Evolutionary conservation across 2,113 vertebrate species (phyloP).

Genomic region (Macrotis lagotis): DNA sequence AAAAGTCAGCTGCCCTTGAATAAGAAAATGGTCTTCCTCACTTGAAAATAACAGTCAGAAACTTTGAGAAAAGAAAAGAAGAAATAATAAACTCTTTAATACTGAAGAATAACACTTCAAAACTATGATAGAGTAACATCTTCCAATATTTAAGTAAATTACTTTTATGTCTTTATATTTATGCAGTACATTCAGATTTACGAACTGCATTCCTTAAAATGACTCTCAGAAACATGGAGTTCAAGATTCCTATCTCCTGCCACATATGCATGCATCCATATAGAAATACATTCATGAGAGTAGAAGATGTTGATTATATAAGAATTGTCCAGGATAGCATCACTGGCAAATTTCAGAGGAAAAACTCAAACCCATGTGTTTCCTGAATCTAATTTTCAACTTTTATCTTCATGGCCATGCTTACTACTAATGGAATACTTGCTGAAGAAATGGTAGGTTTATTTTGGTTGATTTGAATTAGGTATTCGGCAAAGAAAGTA

Average conservation of each 20-base stretch:
- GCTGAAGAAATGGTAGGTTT: background rate
- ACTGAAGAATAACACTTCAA: background rate
- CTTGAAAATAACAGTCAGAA: background rate
- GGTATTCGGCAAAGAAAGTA: background rate
- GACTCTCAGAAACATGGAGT: background rate
- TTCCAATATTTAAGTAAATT: background rate
- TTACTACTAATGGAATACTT: background rate
- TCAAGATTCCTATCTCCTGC: background rate
- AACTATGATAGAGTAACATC: background rate
- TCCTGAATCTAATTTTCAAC: background rate
- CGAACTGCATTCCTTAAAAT: background rate
- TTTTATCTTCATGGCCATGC: background rate
- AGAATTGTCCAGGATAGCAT: background rate
- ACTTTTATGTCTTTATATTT: background rate
- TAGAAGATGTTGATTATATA: background rate
- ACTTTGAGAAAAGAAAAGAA: background rate
- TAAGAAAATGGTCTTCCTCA: background rate
- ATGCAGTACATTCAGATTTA: background rate
- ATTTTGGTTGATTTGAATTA: background rate
- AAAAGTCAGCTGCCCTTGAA: background rate
- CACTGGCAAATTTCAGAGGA: background rate
- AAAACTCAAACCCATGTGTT: background rate
- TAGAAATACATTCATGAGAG: background rate
- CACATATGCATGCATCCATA: background rate
- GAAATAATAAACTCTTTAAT: background rate